Evolutionary conservation across 1,140 invertebrate genomes (phyloP), one percentile per base, ranked within the genome.

Genomic region (Pseudomyrmex pallidus): DNA sequence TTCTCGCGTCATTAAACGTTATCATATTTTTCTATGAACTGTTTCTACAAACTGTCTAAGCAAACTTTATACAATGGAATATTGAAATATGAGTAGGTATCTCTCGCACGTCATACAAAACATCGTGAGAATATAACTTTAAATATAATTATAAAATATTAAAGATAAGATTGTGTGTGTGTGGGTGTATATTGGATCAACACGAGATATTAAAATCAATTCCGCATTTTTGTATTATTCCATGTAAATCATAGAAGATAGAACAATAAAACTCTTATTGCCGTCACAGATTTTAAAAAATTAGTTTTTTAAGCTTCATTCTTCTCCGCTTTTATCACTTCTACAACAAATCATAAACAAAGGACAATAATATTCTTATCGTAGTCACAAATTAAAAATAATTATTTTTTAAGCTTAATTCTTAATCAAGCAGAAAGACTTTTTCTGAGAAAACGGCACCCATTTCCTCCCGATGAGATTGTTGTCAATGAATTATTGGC

Each of bases 401-500:
- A 94, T 94, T 94, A 94, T 94, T 93, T 94, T 94, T 93, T 91
- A 92, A 93, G 93, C 91, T 90, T 85, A 91, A 92, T 91, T 89
- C 91, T 93, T 93, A 93, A 92, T 93, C 93, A 93, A 91, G 74
- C 80, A 50, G 50, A 84, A 82, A 74, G 52, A 62, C 84, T 89
- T 89, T 78, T 86, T 85, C 85, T 84, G 90, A 92, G 90, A 93
- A 93, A 94, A 93, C 90, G 87, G 82, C 80, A 85, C 74, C 91
- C 90, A 94, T 94, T 94, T 85, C 85, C 56, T n/a, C 82, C 90
- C 91, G 88, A 92, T 92, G 90, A 94, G 94, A 94, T 94, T 92
- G 88, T 94, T 94, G 94, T 94, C 94, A 94, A 94, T 94, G 94
- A 94, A 90, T 94, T 94, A 94, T 94, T 91, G 93, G 92, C 90